Evolutionary conservation across 64 coral and sea anemone species (phyloP), one percentile per base, ranked within the genome.

Genomic region (Montipora sp.): DNA sequence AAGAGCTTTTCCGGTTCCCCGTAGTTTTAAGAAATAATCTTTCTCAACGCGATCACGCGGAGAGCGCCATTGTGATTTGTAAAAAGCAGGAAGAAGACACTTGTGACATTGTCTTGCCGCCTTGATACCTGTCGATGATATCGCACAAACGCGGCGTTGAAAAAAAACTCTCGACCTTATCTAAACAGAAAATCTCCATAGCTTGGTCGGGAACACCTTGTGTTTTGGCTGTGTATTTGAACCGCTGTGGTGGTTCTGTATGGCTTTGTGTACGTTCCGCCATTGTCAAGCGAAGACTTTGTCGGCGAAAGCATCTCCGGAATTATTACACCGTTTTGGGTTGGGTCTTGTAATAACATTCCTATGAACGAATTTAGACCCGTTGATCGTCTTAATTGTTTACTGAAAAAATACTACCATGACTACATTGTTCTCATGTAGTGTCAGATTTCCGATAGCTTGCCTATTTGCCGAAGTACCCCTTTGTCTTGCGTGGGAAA

Each of bases 401-500:
- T 85, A 85, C 82, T 85, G 65, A 72, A 50, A 85, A 71, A 85
- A 85, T 63, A 85, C 44, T 10, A 27, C 61, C 68, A 85, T 71
- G 82, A 85, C 82, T 22, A n/a, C 82, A 71, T 85, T 85, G 82
- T 85, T 70, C 82, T 72, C n/a, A 11, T 71, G 47, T 68, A 85
- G 63, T 71, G 82, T 85, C 61, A 46, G 19, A 65, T 85, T 85
- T 72, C 82, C 82, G 82, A 85, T 85, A 19, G 65, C 65, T 72
- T 63, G 46, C 63, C 63, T 85, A 65, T 85, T 71, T 85, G 82
- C 47, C 67, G 66, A 85, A 85, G 82, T 49, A 63, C 21, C 18
- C 82, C 15, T 71, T 85, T 85, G 82, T 85, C 27, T 85, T 70
- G 44, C 82, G 82, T 85, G 82, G 82, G 82, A 85, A 85, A 85